Evolutionary conservation across 1,140 invertebrate genomes (phyloP).

Genomic region (Heliconius himera): DNA sequence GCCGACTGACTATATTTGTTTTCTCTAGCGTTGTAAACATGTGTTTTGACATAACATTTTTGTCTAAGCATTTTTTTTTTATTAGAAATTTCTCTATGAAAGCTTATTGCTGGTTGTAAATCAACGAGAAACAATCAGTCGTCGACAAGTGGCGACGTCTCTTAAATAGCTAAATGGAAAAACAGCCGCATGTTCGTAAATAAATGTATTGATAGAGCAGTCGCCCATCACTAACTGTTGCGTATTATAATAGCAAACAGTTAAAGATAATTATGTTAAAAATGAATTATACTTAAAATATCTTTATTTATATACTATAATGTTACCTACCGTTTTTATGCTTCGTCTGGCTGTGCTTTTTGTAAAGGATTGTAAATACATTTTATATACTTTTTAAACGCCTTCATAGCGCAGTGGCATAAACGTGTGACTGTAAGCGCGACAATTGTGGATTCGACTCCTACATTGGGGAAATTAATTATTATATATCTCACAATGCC

Average conservation of each 20-base stretch:
- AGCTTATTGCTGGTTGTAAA: constrained; percentile 36
- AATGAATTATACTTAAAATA: constrained; percentile 1
- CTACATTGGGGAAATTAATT: no score
- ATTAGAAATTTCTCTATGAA: constrained; percentile 27
- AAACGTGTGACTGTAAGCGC: no score
- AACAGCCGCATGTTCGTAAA: constrained; percentile 33
- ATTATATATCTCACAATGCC: no score
- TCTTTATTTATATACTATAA: neutral
- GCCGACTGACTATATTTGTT: constrained; percentile 62
- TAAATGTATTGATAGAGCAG: constrained; percentile 23
- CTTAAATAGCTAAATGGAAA: neutral
- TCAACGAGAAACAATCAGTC: constrained; percentile 27
- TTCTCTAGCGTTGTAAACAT: constrained; percentile 49
- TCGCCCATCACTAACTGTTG: neutral
- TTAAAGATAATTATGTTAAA: neutral
- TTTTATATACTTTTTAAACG: neutral
- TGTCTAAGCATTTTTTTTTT: constrained; percentile 43
- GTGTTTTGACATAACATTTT: constrained; percentile 60
- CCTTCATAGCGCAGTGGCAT: no score
- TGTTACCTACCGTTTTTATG: neutral
- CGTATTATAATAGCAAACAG: neutral
- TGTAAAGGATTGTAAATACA: neutral
- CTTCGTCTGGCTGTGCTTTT: neutral
- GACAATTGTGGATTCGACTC: no score
- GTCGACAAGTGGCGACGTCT: constrained; percentile 36